phyloP scores from a whole-genome alignment of 2,113 vertebrate genomes.

The Dasyurus viverrinus region DNA sequence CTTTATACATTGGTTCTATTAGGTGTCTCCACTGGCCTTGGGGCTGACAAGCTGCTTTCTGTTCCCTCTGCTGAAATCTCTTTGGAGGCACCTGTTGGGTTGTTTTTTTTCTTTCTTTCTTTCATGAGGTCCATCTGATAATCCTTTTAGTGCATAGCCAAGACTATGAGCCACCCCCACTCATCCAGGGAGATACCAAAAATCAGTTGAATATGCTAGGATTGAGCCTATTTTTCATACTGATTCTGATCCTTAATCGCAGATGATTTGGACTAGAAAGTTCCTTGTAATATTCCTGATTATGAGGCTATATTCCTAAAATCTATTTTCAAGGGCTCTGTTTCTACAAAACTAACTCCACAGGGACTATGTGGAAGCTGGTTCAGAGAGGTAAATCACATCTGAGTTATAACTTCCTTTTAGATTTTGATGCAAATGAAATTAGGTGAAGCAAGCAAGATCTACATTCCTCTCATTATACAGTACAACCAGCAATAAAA shows the following conservation, averaged over 20 bases:
- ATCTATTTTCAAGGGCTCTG: background rate
- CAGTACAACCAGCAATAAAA: background rate
- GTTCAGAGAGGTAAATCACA: background rate
- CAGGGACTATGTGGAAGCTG: background rate
- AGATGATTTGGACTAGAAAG: background rate
- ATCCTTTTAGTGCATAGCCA: background rate
- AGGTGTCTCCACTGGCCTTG: background rate
- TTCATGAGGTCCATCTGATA: background rate
- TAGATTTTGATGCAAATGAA: background rate
- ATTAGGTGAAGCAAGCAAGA: background rate
- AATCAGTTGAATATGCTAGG: background rate
- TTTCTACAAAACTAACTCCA: background rate
- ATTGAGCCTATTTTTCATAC: background rate
- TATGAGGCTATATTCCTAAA: background rate
- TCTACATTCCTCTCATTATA: background rate
- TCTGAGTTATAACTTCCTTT: background rate
- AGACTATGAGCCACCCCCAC: background rate
- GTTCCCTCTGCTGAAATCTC: background rate
- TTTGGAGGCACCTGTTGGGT: background rate
- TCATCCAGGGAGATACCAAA: background rate
- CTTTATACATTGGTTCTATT: background rate
- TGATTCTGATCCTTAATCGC: background rate
- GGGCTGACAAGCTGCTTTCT: background rate
- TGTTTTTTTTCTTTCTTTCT: background rate
- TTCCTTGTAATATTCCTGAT: background rate